Evolutionary conservation across 2,113 vertebrate genomes (phyloP).

Genomic region (Lagopus leucura): DNA sequence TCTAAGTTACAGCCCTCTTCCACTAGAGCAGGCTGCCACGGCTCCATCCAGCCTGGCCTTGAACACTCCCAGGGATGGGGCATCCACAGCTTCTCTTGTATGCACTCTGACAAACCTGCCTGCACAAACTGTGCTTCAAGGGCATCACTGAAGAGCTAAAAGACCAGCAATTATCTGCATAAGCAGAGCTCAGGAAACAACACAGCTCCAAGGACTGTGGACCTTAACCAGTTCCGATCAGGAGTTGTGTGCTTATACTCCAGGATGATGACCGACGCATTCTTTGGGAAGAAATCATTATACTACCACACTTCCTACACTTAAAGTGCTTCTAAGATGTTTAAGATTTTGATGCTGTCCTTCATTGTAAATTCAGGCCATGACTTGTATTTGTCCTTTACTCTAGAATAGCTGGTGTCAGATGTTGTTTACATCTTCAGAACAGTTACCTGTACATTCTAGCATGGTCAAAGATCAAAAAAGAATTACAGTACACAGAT

Average conservation of each 20-base stretch:
- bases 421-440: background rate
- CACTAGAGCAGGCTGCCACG: no score
- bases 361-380: background rate
- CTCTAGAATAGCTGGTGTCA: background rate
- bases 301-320: background rate
- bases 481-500: background rate
- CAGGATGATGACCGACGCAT: background rate
- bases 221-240: background rate
- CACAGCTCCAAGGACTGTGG: background rate
- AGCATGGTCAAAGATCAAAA: background rate
- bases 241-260: background rate
- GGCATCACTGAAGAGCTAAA: background rate
- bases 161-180: background rate
- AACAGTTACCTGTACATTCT: background rate
- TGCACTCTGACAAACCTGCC: background rate
- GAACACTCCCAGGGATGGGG: no score
- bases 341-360: background rate
- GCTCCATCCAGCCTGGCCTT: no score
- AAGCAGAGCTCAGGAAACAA: background rate
- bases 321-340: rapidly evolving
- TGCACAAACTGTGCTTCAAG: background rate
- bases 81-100: background rate
- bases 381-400: background rate
- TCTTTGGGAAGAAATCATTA: background rate
- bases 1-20: no score